Evolutionary conservation across 2,113 vertebrate species (phyloP), one percentile per base, ranked within the genome.

Genomic region (Promerops cafer): DNA sequence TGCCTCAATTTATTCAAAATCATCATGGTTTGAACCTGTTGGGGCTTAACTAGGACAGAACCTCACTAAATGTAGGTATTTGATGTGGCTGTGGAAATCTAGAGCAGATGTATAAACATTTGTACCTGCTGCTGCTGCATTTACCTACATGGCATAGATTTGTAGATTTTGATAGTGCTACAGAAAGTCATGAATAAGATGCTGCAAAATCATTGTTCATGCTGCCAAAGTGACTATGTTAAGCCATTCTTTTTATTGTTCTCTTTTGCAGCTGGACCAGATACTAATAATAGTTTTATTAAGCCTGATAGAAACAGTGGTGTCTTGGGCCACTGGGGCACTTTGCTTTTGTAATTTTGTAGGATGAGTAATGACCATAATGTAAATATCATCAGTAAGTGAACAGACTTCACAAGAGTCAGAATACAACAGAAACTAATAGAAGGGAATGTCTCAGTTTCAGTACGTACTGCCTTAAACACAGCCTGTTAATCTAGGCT

Each of bases 71-170:
- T 1, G 4, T 22, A 66, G 2, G 7, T 47, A 52, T 71, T 71
- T 71, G 33, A 47, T 19, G 3, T 82, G 65, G 45, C 37, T 31
- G 13, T 11, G 33, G 56, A 92, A 88, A 45, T 8, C 3, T 28
- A 54, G 37, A 44, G 21, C 19, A 17, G 1, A 0, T 35, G 3
- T 13, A 71, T 22, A 80, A 86, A 77, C 3, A 2, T 64, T 59
- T 76, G 17, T 47, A 53, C 26, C 16, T 44, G 8, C 13, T 63
- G 8, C 18, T 83, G 11, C 13, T 72, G 8, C 22, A 53, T 65
- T 71, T 47, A 61, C 17, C 17, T 37, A 20, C 3, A 17, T 42
- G 10, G 1, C 5, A 16, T 30, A 0, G 0, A 4, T 13, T 35
- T 22, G 7, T 33, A 45, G 27, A 28, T 37, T 75, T 60, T 91